phyloP scores from a whole-genome alignment of 1,140 invertebrate species.

The Drosophila equinoxialis region DNA sequence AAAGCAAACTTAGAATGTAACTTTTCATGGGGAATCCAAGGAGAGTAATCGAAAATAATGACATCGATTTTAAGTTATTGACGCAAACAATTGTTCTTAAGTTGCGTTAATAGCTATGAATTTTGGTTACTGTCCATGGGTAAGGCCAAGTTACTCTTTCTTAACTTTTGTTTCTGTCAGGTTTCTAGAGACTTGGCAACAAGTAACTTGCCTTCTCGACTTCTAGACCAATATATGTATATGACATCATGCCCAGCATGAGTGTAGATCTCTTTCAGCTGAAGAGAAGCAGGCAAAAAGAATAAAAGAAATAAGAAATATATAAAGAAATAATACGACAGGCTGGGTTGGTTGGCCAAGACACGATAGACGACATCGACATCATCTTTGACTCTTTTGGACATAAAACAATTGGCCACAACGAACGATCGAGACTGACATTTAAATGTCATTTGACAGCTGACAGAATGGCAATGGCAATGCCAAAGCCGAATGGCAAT shows the following conservation, averaged over 20 bases:
- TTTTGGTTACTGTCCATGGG: neutral
- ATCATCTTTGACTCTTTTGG: slow-evolving; percentile 16
- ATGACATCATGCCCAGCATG: slow-evolving; percentile 47
- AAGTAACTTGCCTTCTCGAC: slow-evolving; percentile 23
- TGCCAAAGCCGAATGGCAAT: slow-evolving; percentile 1
- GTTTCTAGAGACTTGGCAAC: slow-evolving; percentile 25
- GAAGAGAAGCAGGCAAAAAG: slow-evolving; percentile 28
- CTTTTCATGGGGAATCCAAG: neutral
- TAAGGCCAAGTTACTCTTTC: neutral
- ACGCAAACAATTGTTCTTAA: no score
- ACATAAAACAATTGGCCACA: slow-evolving; percentile 41
- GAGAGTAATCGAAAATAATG: no score
- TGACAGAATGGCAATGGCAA: slow-evolving; percentile 54
- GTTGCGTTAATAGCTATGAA: neutral
- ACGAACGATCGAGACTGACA: slow-evolving; percentile 55
- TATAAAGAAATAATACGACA: slow-evolving; percentile 25
- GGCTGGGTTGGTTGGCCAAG: slow-evolving; percentile 29
- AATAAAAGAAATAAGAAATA: slow-evolving; percentile 20
- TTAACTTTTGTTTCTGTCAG: neutral
- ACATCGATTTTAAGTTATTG: neutral
- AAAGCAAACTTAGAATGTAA: neutral
- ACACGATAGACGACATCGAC: slow-evolving; percentile 20
- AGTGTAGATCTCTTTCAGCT: slow-evolving; percentile 33
- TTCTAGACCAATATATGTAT: slow-evolving; percentile 13
- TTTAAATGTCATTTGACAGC: slow-evolving; percentile 77